Evolutionary conservation across 2,797 vertebrate species (phyloP).

Genomic region (Lagorchestes hirsutus): DNA sequence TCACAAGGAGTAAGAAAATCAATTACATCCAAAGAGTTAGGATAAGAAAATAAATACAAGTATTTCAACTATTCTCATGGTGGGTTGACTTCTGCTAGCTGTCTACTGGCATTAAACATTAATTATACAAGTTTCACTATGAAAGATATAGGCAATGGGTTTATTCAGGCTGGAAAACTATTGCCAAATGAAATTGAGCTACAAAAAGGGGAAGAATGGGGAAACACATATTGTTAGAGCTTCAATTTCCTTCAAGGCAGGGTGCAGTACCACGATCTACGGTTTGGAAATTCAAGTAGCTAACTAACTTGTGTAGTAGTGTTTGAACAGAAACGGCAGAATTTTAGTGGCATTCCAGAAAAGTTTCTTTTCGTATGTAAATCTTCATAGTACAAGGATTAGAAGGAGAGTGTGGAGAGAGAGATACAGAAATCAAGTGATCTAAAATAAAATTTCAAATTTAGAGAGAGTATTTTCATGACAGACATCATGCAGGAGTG

Average conservation of each 20-base stretch:
- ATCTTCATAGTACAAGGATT: conserved; percentile 45
- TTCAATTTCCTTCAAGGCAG: conserved; percentile 84
- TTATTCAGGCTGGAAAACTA: conserved; percentile 63
- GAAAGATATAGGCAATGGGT: conserved; percentile 58
- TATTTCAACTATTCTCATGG: conserved; percentile 73
- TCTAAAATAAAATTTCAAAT: conserved; percentile 81
- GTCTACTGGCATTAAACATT: conserved; percentile 73
- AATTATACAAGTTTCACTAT: conserved; percentile 83
- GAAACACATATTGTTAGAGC: conserved; percentile 71
- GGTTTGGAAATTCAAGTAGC: conserved; percentile 79
- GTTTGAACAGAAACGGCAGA: background rate
- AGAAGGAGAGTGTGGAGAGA: conserved; percentile 66
- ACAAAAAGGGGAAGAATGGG: conserved; percentile 67
- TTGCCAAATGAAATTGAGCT: conserved; percentile 75
- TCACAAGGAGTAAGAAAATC: conserved; percentile 63
- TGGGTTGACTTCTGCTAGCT: conserved; percentile 73
- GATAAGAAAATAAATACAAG: conserved; percentile 81
- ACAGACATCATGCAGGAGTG: conserved; percentile 83
- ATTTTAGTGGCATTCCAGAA: background rate
- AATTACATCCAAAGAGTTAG: conserved; percentile 59
- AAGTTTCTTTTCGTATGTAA: conserved; percentile 42
- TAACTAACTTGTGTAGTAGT: conserved; percentile 74
- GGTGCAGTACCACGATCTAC: conserved; percentile 80
- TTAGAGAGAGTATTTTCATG: conserved; percentile 76
- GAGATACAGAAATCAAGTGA: conserved; percentile 78